A percentile compares a stretch with the other conserved stretches of the same genome.
Conservation (phyloP, 2,888 invertebrate genomes). For the Rhaphigaster nebulosa region DNA sequence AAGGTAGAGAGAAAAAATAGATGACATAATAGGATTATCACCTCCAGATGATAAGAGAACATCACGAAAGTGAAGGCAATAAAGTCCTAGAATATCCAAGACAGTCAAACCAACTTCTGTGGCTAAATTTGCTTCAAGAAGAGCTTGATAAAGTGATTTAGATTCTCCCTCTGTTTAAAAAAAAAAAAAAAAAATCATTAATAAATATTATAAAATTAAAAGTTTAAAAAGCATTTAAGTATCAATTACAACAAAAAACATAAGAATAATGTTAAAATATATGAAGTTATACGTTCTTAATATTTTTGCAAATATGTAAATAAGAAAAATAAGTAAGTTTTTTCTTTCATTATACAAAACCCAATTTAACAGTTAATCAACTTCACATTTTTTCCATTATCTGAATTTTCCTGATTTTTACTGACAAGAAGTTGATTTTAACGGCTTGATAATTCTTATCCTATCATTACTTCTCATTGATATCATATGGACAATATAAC, state of each 20-base stretch:
- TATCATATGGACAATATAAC: too few species aligned
- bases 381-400: not conserved
- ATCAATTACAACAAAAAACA: not conserved
- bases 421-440: not conserved
- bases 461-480: too few species aligned
- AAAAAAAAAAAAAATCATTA: slow-evolving; percentile 12
- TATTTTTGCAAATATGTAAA: not conserved
- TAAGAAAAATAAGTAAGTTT: too few species aligned
- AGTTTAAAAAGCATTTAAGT: not conserved
- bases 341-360: not conserved
- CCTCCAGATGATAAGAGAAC: slow-evolving; percentile 74
- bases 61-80: slow-evolving; percentile 81
- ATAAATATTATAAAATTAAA: not conserved
- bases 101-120: slow-evolving; percentile 91
- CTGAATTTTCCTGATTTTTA: not conserved
- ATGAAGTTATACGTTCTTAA: not conserved
- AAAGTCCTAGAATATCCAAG: slow-evolving; percentile 88
- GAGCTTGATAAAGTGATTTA: slow-evolving; percentile 74
- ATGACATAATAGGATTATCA: slow-evolving; percentile 83
- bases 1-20: slow-evolving; percentile 87
- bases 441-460: too few species aligned
- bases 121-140: slow-evolving; percentile 85
- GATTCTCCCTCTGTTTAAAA: slow-evolving; percentile 67
- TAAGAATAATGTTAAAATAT: not conserved
- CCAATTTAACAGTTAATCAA: not conserved